Evolutionary conservation across 1,140 invertebrate genomes (phyloP).

Genomic region (Phortica variegata): DNA sequence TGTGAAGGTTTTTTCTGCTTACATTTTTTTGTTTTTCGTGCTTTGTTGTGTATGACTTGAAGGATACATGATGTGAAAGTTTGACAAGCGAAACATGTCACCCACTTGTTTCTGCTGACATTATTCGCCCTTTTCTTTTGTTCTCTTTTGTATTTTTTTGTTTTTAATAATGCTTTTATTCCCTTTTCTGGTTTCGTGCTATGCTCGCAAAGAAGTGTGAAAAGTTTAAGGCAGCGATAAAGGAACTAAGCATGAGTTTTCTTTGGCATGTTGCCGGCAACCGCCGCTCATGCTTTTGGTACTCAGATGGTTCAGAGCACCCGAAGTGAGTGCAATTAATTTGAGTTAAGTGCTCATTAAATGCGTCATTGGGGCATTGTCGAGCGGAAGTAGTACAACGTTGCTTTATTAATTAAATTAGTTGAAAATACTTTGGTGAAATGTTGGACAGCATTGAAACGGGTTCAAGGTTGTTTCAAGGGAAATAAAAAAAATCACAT

Average conservation of each 20-base stretch:
- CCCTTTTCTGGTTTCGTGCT: too few species aligned
- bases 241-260: neutral
- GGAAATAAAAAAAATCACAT: conserved; percentile 4
- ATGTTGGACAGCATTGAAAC: neutral
- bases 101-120: conserved; percentile 31
- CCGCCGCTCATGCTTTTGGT: too few species aligned
- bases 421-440: conserved; percentile 21
- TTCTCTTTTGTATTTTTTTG: too few species aligned
- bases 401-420: conserved; percentile 41
- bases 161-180: conserved; percentile 10
- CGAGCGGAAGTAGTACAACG: conserved; percentile 5
- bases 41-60: neutral
- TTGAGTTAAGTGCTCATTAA: conserved; percentile 38
- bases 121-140: too few species aligned
- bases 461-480: neutral
- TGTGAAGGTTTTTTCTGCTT: conserved; percentile 32
- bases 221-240: too few species aligned
- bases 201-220: too few species aligned
- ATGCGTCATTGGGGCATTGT: conserved; percentile 15
- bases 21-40: conserved; percentile 2
- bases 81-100: conserved; percentile 15
- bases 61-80: neutral
- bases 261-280: too few species aligned
- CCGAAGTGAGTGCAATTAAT: conserved; percentile 38
- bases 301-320: too few species aligned